Percentiles rank a stretch among this genome's conserved stretches.
Conservation (phyloP, 1,140 invertebrate genomes). For the Papilio helenus region DNA sequence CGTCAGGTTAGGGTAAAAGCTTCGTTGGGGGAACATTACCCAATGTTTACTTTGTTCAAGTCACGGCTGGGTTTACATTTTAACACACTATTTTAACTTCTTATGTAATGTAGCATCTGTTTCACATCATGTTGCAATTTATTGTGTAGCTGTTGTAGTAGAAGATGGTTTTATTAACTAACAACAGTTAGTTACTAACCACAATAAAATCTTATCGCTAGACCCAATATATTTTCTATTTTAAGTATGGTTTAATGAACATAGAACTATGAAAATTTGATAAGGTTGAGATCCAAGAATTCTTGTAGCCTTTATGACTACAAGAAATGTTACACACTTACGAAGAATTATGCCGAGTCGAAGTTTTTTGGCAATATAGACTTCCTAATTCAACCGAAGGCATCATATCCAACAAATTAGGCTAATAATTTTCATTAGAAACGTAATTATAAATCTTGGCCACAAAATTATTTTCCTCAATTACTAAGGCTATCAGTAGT, state of each 20-base stretch:
- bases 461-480: constrained; percentile 6
- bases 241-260: too few species aligned
- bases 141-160: not conserved
- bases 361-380: not conserved
- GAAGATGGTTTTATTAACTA: not conserved
- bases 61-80: constrained; percentile 4
- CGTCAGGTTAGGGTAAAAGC: constrained; percentile 42
- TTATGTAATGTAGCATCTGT: not conserved
- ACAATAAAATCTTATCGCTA: not conserved
- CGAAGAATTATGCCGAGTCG: not conserved
- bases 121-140: not conserved
- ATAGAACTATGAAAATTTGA: too few species aligned
- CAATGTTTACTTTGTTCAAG: constrained; percentile 41
- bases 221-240: not conserved
- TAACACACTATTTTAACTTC: constrained; percentile 2
- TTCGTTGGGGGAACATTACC: constrained; percentile 39
- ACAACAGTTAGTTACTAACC: not conserved
- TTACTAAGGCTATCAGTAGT: not conserved
- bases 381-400: not conserved
- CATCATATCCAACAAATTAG: not conserved
- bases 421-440: not conserved
- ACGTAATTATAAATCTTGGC: not conserved
- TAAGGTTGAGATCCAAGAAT: too few species aligned
- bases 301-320: not conserved
- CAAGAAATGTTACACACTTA: not conserved